These are phyloP conservation scores for Furnarius figulus DNA, from an alignment of 2,113 vertebrate species.

Conservation along the genomic window DNA sequence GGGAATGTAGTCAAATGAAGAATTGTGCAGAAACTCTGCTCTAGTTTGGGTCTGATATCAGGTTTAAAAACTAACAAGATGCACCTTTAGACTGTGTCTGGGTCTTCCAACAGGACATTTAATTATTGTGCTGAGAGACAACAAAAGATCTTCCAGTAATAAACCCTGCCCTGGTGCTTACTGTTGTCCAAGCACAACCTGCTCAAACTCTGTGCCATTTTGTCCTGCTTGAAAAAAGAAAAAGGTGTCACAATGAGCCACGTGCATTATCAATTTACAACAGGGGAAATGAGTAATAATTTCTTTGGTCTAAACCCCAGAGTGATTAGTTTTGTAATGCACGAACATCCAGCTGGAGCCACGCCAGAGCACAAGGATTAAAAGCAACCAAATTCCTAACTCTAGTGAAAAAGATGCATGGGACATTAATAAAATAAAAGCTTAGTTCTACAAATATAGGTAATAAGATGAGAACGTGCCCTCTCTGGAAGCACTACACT, in stretches of 20 bases:
- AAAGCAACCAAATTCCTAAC: neutral
- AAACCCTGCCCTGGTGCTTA: neutral
- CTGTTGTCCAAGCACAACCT: neutral
- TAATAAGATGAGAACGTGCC: neutral
- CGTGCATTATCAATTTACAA: neutral
- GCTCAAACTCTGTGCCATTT: neutral
- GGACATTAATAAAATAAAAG: neutral
- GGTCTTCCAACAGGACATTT: neutral
- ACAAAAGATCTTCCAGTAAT: neutral
- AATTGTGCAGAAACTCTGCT: neutral
- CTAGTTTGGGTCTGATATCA: neutral
- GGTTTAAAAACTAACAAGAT: neutral
- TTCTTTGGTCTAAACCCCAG: neutral
- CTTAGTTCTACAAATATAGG: neutral
- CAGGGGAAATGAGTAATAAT: neutral
- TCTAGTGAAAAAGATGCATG: neutral
- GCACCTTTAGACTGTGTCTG: neutral
- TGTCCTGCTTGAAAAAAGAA: neutral
- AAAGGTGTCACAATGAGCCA: neutral
- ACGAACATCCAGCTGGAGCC: neutral
- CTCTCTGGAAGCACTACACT: neutral
- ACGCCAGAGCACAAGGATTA: neutral
- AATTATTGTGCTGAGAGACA: neutral
- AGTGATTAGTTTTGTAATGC: neutral
- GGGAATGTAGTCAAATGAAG: neutral